Evolutionary conservation across 2,113 vertebrate species (phyloP).

Genomic region (Myiozetetes cayanensis): DNA sequence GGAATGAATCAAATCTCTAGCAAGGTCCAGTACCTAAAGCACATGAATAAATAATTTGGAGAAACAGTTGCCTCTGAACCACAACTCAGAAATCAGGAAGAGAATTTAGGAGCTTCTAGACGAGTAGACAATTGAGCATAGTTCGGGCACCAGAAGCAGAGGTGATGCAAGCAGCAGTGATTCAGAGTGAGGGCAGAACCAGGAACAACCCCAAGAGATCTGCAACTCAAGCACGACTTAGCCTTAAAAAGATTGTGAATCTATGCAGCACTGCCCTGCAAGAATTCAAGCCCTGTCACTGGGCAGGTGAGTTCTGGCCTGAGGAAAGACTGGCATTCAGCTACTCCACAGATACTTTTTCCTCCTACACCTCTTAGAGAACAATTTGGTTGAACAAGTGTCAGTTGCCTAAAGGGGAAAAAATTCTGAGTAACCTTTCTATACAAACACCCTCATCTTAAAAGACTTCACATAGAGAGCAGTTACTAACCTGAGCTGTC

Average conservation of each 20-base stretch:
- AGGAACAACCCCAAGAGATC: not conserved
- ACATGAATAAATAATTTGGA: not conserved
- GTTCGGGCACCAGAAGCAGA: not conserved
- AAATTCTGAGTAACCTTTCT: not conserved
- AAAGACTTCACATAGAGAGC: not conserved
- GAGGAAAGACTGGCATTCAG: not conserved
- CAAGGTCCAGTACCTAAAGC: not conserved
- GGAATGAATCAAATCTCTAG: not conserved
- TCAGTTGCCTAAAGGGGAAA: not conserved
- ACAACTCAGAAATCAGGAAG: not conserved
- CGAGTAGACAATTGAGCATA: not conserved
- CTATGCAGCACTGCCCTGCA: not conserved
- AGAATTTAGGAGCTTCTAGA: not conserved
- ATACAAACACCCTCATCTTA: not conserved
- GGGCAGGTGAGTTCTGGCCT: not conserved
- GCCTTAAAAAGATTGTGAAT: not conserved
- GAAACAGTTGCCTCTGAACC: not conserved
- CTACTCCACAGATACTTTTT: not conserved
- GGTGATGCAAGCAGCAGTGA: not conserved
- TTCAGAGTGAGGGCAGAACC: not conserved
- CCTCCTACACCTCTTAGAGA: not conserved
- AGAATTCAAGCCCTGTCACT: not conserved
- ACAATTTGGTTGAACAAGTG: not conserved
- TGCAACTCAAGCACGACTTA: accelerated
- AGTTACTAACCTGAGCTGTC: not conserved